Conservation (phyloP, 2,888 invertebrate genomes). For the Neelides folsomi region DNA sequence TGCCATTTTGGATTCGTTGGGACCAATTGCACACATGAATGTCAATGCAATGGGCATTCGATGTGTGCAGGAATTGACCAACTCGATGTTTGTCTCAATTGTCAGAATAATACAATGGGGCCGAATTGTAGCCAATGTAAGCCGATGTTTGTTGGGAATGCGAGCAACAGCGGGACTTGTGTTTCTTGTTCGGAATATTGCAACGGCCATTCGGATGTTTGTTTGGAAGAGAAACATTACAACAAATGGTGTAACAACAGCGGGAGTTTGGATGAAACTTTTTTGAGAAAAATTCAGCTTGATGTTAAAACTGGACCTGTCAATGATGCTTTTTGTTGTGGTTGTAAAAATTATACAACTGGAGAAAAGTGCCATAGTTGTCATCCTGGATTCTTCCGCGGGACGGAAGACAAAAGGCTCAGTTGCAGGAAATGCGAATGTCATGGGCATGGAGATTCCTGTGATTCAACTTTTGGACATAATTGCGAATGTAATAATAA, state of each 20-base stretch:
- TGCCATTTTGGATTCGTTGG: conserved; percentile 94
- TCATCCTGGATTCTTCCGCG: conserved; percentile 47
- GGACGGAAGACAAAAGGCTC: conserved; percentile 55
- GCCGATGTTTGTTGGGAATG: conserved; percentile 82
- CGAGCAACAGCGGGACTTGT: conserved; percentile 65
- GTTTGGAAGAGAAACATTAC: conserved; percentile 45
- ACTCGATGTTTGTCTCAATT: conserved; percentile 64
- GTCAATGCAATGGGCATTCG: conserved; percentile 88
- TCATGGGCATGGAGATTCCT: conserved; percentile 77
- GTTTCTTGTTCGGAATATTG: conserved; percentile 78
- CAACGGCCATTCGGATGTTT: conserved; percentile 71
- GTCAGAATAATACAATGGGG: conserved; percentile 86
- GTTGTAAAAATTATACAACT: conserved; percentile 68
- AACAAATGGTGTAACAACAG: conserved; percentile 12
- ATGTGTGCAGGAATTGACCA: conserved; percentile 78
- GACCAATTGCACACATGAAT: conserved; percentile 81
- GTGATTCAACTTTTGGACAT: conserved; percentile 78
- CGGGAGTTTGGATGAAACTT: background rate
- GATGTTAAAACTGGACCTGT: conserved; percentile 42
- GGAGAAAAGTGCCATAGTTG: conserved; percentile 73
- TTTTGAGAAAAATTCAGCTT: no score
- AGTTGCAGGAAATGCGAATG: conserved; percentile 76
- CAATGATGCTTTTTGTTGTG: conserved; percentile 64
- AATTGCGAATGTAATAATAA: conserved; percentile 91
- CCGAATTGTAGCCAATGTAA: conserved; percentile 82